Percentiles rank a stretch among this genome's conserved stretches.
phyloP scores from a whole-genome alignment of 2,888 invertebrate genomes.

The Euplexia lucipara region DNA sequence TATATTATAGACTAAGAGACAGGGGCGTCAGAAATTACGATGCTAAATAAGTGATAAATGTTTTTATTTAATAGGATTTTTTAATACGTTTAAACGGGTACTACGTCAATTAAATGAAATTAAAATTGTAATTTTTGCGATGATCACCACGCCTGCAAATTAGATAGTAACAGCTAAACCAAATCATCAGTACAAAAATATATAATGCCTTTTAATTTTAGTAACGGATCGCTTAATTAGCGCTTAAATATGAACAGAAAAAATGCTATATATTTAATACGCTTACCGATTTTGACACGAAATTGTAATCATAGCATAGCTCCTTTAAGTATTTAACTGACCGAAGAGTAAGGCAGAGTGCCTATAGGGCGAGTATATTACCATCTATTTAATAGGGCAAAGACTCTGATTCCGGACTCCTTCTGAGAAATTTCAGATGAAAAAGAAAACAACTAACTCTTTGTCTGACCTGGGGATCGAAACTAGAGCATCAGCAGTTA shows the following conservation, averaged over 20 bases:
- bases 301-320: no score
- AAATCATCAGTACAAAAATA: constrained; percentile 10
- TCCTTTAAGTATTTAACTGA: no score
- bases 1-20: constrained; percentile 64
- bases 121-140: constrained; percentile 22
- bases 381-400: no score
- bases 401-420: no score
- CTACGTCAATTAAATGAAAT: constrained; percentile 19
- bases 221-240: constrained; percentile 8
- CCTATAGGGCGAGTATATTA: no score
- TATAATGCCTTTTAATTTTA: not conserved
- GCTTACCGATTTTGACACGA: not conserved
- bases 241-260: not conserved
- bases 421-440: no score
- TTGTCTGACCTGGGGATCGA: no score
- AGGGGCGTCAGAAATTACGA: constrained; percentile 33
- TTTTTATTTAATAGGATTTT: constrained; percentile 32
- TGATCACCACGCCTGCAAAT: constrained; percentile 28
- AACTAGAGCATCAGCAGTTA: no score
- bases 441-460: no score
- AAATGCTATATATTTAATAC: no score
- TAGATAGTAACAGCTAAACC: not conserved
- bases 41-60: constrained; percentile 32
- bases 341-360: no score
- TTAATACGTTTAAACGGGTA: constrained; percentile 14